Evolutionary conservation across 2,888 invertebrate species (phyloP).

Genomic region (Tenthredo livida): DNA sequence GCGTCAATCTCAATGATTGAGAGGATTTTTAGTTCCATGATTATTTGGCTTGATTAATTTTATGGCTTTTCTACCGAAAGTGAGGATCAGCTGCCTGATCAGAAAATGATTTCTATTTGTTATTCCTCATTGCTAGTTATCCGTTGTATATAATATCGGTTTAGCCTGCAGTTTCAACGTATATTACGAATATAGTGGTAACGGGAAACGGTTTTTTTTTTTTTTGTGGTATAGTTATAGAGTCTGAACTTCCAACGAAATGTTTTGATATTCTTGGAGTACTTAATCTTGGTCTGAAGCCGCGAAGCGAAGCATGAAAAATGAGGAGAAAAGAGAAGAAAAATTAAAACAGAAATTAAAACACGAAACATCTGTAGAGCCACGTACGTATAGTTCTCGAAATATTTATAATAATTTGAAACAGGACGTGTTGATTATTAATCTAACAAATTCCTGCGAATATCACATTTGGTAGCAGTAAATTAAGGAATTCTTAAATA

Average conservation of each 20-base stretch:
- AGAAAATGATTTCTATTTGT: background rate
- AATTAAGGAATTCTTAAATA: background rate
- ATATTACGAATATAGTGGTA: background rate
- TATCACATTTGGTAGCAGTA: background rate
- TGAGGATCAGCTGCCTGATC: background rate
- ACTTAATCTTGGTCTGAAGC: background rate
- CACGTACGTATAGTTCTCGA: background rate
- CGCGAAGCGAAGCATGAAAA: background rate
- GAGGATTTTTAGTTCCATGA: background rate
- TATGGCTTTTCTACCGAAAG: background rate
- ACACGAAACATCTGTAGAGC: background rate
- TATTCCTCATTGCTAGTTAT: background rate
- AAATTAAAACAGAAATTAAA: background rate
- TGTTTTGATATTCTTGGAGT: conserved; percentile 32
- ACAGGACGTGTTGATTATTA: conserved; percentile 17
- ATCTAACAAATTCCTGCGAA: background rate
- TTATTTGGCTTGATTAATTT: no score
- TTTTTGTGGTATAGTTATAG: background rate
- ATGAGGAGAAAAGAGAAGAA: background rate
- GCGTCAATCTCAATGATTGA: background rate
- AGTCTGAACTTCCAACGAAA: background rate
- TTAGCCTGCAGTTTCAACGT: background rate
- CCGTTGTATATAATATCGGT: background rate
- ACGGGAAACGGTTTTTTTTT: background rate
- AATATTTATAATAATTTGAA: background rate